Conservation (phyloP, 2,113 vertebrate species). For the Pyxicephalus adspersus region DNA sequence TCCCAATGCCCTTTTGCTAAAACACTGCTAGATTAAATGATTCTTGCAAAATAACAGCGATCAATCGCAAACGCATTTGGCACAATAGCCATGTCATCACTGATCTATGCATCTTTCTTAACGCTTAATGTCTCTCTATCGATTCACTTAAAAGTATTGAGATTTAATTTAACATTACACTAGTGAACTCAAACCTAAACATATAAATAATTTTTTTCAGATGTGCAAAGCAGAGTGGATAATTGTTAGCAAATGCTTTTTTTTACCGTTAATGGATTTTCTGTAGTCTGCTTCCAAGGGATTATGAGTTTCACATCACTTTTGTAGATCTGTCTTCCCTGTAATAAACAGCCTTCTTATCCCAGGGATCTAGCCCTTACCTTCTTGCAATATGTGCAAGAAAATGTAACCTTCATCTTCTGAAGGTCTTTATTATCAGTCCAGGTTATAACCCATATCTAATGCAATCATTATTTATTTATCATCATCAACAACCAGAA, state of each 20-base stretch:
- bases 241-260: conserved; percentile 24
- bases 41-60: conserved; percentile 29
- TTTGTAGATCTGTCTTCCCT: conserved; percentile 9
- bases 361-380: not conserved
- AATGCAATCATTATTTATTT: conserved; percentile 33
- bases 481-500: conserved; percentile 1
- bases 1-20: not conserved
- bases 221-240: conserved; percentile 18
- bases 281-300: conserved; percentile 13
- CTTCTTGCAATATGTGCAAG: not conserved
- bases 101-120: conserved; percentile 21
- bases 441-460: conserved; percentile 29
- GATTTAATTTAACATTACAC: conserved; percentile 39
- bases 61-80: conserved; percentile 24
- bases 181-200: conserved; percentile 34
- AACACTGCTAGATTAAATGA: conserved; percentile 14
- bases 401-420: conserved; percentile 30
- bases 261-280: conserved; percentile 22
- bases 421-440: conserved; percentile 1
- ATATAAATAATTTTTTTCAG: conserved; percentile 18
- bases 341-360: conserved; percentile 30
- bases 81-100: conserved; percentile 28
- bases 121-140: conserved; percentile 15
- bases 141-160: conserved; percentile 41
- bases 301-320: conserved; percentile 38